Conservation (phyloP, 2,113 vertebrate genomes). For the Irena cyanogastra region DNA sequence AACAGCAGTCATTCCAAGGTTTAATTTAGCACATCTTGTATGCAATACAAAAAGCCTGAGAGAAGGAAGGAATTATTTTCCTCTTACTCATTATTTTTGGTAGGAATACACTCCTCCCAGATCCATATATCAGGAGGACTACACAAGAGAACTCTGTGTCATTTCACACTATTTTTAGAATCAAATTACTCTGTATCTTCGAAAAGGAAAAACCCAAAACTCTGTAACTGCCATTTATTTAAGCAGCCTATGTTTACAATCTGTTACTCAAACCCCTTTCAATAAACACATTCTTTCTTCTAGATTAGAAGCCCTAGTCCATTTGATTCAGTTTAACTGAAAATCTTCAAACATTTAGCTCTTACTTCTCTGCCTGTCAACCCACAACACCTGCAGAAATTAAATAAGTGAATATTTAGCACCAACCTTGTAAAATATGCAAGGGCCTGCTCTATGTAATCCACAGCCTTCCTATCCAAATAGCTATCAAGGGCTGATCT, state of each 20-base stretch:
- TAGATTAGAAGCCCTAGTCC: not conserved
- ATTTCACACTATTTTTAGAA: not conserved
- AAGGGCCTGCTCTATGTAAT: conserved; percentile 84
- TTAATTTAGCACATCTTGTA: not conserved
- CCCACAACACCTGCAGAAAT: not conserved
- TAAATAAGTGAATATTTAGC: not conserved
- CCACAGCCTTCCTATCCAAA: conserved; percentile 86
- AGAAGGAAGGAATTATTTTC: not conserved
- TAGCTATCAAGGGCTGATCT: conserved; percentile 82
- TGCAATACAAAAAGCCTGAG: not conserved
- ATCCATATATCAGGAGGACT: not conserved
- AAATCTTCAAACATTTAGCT: not conserved
- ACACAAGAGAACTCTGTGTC: not conserved
- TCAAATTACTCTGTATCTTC: not conserved
- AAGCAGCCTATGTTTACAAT: not conserved
- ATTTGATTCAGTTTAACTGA: not conserved
- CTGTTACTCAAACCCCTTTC: not conserved
- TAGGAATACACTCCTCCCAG: not conserved
- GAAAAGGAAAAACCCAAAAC: not conserved
- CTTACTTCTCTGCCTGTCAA: not conserved
- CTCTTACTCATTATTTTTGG: not conserved
- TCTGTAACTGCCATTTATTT: not conserved
- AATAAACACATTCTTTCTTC: not conserved
- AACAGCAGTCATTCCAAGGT: not conserved
- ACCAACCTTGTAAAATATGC: conserved; percentile 86